These are phyloP conservation scores for Lacanobia oleracea DNA, from an alignment of 2,888 invertebrate species.

Conservation along the genomic window DNA sequence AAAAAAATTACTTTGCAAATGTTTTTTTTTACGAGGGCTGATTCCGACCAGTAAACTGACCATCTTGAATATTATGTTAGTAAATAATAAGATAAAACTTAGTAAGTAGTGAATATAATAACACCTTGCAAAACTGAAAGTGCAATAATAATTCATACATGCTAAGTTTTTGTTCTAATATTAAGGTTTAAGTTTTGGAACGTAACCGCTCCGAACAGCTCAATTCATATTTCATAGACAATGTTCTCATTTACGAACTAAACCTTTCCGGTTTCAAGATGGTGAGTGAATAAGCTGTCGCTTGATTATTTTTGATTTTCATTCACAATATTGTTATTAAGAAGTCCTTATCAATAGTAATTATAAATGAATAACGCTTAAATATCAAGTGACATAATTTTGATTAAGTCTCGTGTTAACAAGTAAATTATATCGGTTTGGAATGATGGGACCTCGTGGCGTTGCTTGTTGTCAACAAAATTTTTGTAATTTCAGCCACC, in stretches of 20 bases:
- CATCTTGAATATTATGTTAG: too few species aligned
- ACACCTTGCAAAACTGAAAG: background rate
- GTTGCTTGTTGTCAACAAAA: constrained; percentile 71
- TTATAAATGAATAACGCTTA: background rate
- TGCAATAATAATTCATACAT: too few species aligned
- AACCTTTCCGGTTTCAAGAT: constrained; percentile 88
- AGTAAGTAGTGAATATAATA: background rate
- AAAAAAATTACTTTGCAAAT: background rate
- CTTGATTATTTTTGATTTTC: constrained; percentile 39
- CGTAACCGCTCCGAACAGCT: constrained; percentile 57
- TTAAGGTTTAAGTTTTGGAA: constrained; percentile 23
- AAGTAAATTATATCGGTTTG: background rate
- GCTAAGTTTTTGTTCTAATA: background rate
- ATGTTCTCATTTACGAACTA: constrained; percentile 54
- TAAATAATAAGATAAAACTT: background rate
- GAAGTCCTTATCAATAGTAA: background rate
- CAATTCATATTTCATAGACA: constrained; percentile 72
- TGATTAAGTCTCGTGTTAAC: background rate
- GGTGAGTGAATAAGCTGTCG: constrained; percentile 80
- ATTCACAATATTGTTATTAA: constrained; percentile 4
- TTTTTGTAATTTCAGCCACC: constrained; percentile 93
- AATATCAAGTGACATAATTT: constrained; percentile 10
- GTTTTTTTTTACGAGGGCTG: too few species aligned
- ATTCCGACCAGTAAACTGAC: background rate
- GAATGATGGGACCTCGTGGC: constrained; percentile 82